Base-by-base conservation (phyloP, 2,888 invertebrate species). In the Polyploca ridens region DNA sequence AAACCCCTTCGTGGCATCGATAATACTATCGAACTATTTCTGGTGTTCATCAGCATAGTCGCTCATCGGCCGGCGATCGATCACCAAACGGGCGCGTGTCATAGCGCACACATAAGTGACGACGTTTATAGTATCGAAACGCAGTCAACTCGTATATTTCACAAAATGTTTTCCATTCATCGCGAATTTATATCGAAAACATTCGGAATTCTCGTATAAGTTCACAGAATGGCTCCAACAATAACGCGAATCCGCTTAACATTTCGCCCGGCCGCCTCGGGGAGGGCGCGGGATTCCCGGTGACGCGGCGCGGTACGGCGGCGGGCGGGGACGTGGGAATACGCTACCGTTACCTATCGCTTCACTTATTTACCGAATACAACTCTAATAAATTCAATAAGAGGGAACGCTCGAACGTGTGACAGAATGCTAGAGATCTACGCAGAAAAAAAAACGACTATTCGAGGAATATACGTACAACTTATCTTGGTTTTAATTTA, bases 371-470 rank as follows among this genome's bases (percentile, higher is more conserved):
- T 87, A 87, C 86, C 79, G 84, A 85, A 88, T 84, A 86, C 85
- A 86, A 83, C 82, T 84, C 84, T 88, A 89, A 90, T 90, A 90
- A 90, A 90, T 90, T 90, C 85, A 88, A 90, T 91, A 90, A 90
- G 87, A 78, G 85, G 86, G 82, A 85, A 27, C 27, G 27, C 27
- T 27, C 27, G 27, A 88, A 85, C 84, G 82, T 78, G 84, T 82
- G 86, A 88, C 88, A 85, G 77, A 83, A 76, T 72, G 72, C 75
- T 79, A 79, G 83, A 81, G 77, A 78, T 72, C 69, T 72, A 70
- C 54, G 54, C 69, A 66, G 70, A 78, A 75, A 74, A 81, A n/a
- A 83, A 83, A 78, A 71, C 72, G 72, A 74, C 70, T 76, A 69
- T 73, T 73, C 70, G 61, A 69, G 19, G 19, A 75, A 71, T 64